Conservation (phyloP, 2,888 invertebrate genomes). For the Crepidodera aurea region DNA sequence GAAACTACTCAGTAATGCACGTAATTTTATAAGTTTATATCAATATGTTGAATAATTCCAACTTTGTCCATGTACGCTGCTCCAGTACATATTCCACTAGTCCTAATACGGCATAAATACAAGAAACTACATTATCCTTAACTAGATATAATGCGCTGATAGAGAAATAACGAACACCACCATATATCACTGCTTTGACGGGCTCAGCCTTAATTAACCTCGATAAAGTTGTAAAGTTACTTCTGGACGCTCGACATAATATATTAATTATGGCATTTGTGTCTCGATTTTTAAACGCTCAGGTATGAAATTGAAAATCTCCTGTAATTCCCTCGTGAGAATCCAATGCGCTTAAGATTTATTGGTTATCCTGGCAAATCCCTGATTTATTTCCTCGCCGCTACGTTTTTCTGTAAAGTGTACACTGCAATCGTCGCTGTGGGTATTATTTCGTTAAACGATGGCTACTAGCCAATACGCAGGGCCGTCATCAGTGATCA, state of each 20-base stretch:
- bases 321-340: slow-evolving; percentile 36
- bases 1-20: too few relatives aligned
- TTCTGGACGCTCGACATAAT: slow-evolving; percentile 34
- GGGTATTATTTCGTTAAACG: slow-evolving; percentile 5
- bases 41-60: neutral
- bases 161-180: slow-evolving; percentile 37
- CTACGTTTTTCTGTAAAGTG: slow-evolving; percentile 6
- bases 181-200: slow-evolving; percentile 45
- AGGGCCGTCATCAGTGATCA: too few relatives aligned
- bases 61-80: neutral
- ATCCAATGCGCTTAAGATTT: slow-evolving; percentile 37
- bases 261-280: slow-evolving; percentile 42
- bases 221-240: slow-evolving; percentile 44
- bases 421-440: neutral
- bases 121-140: slow-evolving; percentile 36
- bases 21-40: neutral
- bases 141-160: slow-evolving; percentile 37
- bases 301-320: slow-evolving; percentile 40
- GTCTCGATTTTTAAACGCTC: slow-evolving; percentile 36
- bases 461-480: neutral
- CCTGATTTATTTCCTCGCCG: slow-evolving; percentile 31
- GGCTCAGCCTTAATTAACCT: slow-evolving; percentile 43
- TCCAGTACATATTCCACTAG: slow-evolving; percentile 21
- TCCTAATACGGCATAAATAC: slow-evolving; percentile 35
- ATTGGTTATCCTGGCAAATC: slow-evolving; percentile 35